Base-by-base conservation (phyloP, 1,140 invertebrate genomes). In the Araneus ventricosus region DNA sequence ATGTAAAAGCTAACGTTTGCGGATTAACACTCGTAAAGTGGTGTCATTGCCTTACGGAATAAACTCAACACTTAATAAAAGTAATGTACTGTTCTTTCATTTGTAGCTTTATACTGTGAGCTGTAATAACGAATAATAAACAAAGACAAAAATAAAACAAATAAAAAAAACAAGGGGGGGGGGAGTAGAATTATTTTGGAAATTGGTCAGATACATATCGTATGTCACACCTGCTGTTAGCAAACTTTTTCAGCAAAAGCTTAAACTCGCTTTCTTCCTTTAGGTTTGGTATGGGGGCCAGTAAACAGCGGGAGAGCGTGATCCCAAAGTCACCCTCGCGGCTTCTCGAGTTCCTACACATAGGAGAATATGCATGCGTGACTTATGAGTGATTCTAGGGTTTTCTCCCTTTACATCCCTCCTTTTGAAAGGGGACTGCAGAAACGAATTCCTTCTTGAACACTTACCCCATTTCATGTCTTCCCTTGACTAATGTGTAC, bases 201-300 rank as follows among this genome's bases (percentile, higher is more conserved):
- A 52, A 52, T 52, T 52, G 67, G 52, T 59, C 10, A 59, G 39
- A 61, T 20, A 80, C 67, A 41, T 90, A 90, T 67, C 87, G 63
- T 10, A 70, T 88, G 41, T 79, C 88, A 34, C 88, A 80, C 88
- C 88, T 90, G 70, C 88, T 41, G n/a, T 59, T 90, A 88, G n/a
- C 41, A 80, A 80, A 57, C 41, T 90, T 79, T 75, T 30, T 79
- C 88, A 80, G 59, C 39, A 79, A 52, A n/a, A 37, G 70, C 41
- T 27, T 7, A 59, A 70, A 52, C 27, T 14, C 88, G 88, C 41
- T 90, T 90, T 80, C 52, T 37, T 79, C 34, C 27, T 84, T 85
- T 4, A 37, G 24, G 27, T 88, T 14, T 41, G 61, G 37, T 67
- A 37, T 22, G 27, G 70, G 30, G 88, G 27, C 88, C 20, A 37